These are phyloP conservation scores for Tangara arthus DNA, from an alignment of 2,797 vertebrate species.

Conservation along the genomic window DNA sequence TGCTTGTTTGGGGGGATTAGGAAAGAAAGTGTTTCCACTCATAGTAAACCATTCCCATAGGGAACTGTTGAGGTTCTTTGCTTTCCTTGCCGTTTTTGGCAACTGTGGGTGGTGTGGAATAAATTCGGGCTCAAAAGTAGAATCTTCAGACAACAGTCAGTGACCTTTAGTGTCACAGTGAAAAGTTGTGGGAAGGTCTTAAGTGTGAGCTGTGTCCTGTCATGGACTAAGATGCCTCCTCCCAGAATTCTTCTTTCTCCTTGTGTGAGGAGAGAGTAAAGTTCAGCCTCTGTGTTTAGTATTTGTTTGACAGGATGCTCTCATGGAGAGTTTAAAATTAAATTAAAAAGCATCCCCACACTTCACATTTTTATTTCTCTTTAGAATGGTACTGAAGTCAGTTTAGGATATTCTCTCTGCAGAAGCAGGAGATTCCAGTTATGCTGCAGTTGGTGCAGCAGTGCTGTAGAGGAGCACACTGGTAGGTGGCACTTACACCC, in stretches of 20 bases:
- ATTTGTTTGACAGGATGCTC: neutral
- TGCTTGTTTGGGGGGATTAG: neutral
- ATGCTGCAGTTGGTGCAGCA: neutral
- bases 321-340: neutral
- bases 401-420: neutral
- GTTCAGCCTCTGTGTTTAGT: neutral
- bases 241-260: neutral
- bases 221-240: neutral
- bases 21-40: neutral
- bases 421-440: neutral
- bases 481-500: neutral
- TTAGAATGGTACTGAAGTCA: neutral
- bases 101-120: neutral
- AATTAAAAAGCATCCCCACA: neutral
- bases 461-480: neutral
- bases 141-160: neutral
- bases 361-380: neutral
- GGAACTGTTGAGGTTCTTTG: neutral
- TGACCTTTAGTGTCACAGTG: neutral
- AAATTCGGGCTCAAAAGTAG: neutral
- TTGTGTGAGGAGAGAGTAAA: neutral
- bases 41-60: neutral
- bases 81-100: neutral
- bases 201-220: neutral
- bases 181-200: neutral